Evolutionary conservation across 1,140 invertebrate species (phyloP), one percentile per base, ranked within the genome.

Genomic region (Drosophila insularis): DNA sequence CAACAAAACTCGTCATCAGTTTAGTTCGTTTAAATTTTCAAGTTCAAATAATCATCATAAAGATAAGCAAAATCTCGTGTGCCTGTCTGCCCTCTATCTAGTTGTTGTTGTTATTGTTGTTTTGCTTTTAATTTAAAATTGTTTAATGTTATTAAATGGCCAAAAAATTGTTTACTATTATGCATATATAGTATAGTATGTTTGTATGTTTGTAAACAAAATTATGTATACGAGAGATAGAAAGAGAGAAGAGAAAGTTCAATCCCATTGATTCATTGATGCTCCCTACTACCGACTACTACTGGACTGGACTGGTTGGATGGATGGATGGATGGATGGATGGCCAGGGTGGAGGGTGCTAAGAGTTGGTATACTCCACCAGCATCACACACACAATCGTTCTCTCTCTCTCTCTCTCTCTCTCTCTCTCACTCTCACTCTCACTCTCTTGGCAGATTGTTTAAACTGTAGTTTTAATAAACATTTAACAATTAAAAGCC

Each of bases 131-230:
- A 89, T 89, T 89, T 89, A 46, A 63, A 89, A 89, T 50, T 89
- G 84, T 87, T 61, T 89, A 90, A 90, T 90, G 87, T 90, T 90
- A 90, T 90, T 90, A 90, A 90, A 90, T 90, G 80, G 82, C 78
- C 80, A 75, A 75, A 84, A 27, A 90, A 90, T 90, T 90, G 87
- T 90, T 90, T 90, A 90, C 87, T 90, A 90, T 81, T 75, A 85
- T 90, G 80, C 73, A 79, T 61, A 43, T 58, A 40, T 58, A 50
- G 43, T 50, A 50, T 50, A 50, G 43, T 50, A 50, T 19, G 14
- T 17, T 43, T 43, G 43, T 46, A 62, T 75, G 68, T 85, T 89
- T 90, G 89, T 90, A 90, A 90, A 90, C 87, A 90, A 90, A 90
- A 86, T 84, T 79, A 87, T 82, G 84, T 87, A 87, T 87, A 87